phyloP scores from a whole-genome alignment of 2,888 invertebrate species.

The Cryptus viduatorius region DNA sequence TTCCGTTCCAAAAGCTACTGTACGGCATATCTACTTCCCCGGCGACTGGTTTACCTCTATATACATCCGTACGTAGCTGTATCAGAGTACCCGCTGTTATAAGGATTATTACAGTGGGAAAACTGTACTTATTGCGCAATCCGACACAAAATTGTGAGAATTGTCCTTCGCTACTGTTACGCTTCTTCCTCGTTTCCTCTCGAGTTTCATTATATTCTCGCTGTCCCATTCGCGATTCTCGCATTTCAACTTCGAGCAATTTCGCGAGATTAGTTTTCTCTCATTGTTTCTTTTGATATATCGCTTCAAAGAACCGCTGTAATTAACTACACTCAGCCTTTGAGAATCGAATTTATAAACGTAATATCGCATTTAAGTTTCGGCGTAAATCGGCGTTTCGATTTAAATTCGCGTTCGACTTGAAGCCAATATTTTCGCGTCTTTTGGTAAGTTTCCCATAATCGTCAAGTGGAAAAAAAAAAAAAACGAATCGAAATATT shows the following conservation, averaged over 20 bases:
- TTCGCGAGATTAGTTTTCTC: constrained; percentile 54
- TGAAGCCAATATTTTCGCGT: too few relatives aligned
- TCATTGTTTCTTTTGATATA: constrained; percentile 18
- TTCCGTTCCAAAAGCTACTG: constrained; percentile 34
- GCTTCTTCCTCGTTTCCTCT: constrained; percentile 19
- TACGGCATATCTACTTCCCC: constrained; percentile 9
- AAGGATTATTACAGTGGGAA: neutral
- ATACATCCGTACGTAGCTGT: constrained; percentile 3
- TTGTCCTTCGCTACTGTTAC: neutral
- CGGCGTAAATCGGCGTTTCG: too few relatives aligned
- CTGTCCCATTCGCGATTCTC: constrained; percentile 28
- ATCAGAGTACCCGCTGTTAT: constrained; percentile 7
- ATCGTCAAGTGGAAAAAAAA: too few relatives aligned
- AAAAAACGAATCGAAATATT: too few relatives aligned
- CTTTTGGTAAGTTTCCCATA: too few relatives aligned
- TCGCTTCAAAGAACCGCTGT: neutral
- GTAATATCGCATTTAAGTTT: too few relatives aligned
- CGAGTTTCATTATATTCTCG: constrained; percentile 34
- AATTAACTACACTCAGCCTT: too few relatives aligned
- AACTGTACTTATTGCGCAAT: constrained; percentile 16
- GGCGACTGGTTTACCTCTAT: constrained; percentile 37
- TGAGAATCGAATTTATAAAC: too few relatives aligned
- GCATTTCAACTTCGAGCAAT: constrained; percentile 47
- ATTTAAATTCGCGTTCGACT: too few relatives aligned
- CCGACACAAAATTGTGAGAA: constrained; percentile 9